These are phyloP conservation scores for Sylvietta virens DNA, from an alignment of 2,113 vertebrate species.

Conservation along the genomic window DNA sequence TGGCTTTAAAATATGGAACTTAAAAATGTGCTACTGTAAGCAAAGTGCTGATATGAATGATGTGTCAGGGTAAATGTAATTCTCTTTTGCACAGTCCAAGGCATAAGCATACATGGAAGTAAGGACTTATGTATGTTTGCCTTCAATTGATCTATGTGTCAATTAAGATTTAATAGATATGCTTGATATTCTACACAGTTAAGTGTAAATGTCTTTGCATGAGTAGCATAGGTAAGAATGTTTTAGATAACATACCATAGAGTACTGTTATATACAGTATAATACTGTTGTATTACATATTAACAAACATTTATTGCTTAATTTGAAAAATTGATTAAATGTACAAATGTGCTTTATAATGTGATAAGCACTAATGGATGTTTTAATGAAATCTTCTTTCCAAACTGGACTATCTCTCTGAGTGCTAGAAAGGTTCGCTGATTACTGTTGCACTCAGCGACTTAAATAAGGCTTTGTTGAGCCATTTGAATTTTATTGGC, in stretches of 20 bases:
- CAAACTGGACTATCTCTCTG: neutral
- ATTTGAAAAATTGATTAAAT: constrained; percentile 2
- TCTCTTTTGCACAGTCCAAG: constrained; percentile 45
- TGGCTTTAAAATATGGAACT: constrained; percentile 50
- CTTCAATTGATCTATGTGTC: neutral
- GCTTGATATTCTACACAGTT: neutral
- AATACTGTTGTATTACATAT: neutral
- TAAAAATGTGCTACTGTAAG: constrained; percentile 34
- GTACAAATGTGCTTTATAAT: neutral
- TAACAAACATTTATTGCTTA: neutral
- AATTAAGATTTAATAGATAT: neutral
- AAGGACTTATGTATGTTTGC: neutral
- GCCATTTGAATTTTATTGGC: constrained; percentile 36
- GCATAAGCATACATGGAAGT: constrained; percentile 8
- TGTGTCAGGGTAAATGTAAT: constrained; percentile 11
- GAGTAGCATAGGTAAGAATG: neutral
- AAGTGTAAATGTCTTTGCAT: neutral
- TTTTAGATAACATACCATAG: neutral
- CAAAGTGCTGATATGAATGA: neutral
- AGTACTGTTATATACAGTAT: neutral
- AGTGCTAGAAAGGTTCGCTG: neutral
- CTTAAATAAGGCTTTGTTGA: constrained; percentile 25
- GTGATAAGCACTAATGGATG: constrained; percentile 31
- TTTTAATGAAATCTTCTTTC: constrained; percentile 9
- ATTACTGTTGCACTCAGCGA: neutral